A percentile compares a stretch with the other conserved stretches of the same genome.
phyloP scores from a whole-genome alignment of 2,113 vertebrate species.

The Phoxinus phoxinus region DNA sequence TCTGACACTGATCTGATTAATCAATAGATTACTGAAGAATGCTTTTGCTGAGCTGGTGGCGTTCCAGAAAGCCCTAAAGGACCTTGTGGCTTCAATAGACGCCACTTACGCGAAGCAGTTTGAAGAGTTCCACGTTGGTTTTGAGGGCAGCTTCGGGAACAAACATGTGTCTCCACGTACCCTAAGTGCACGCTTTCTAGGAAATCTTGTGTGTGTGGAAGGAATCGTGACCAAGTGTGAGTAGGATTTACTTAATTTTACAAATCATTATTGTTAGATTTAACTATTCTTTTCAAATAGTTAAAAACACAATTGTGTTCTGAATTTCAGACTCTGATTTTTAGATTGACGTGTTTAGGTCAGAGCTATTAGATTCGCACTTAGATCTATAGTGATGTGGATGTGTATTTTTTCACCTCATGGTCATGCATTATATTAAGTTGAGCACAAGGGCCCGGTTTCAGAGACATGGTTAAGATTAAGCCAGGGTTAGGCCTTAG shows the following conservation, averaged over 20 bases:
- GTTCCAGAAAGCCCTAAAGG: constrained; percentile 79
- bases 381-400: background rate
- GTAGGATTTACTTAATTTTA: constrained; percentile 35
- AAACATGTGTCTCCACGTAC: constrained; percentile 68
- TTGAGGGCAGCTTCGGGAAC: constrained; percentile 73
- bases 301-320: background rate
- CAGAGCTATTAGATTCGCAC: background rate
- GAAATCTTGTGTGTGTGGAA: constrained; percentile 76
- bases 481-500: too few species aligned
- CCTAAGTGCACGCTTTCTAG: constrained; percentile 68
- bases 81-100: constrained; percentile 74
- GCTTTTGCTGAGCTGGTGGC: constrained; percentile 75
- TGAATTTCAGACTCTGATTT: background rate
- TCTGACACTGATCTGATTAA: background rate
- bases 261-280: background rate
- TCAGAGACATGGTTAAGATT: too few species aligned
- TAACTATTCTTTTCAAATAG: background rate
- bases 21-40: constrained; percentile 72
- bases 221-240: constrained; percentile 79
- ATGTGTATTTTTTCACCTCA: background rate
- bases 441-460: too few species aligned
- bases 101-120: constrained; percentile 72
- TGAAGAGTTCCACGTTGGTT: constrained; percentile 72
- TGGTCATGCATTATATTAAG: too few species aligned
- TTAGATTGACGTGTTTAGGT: background rate